Conservation (phyloP, 2,797 vertebrate species). For the Rhabdomys pumilio region DNA sequence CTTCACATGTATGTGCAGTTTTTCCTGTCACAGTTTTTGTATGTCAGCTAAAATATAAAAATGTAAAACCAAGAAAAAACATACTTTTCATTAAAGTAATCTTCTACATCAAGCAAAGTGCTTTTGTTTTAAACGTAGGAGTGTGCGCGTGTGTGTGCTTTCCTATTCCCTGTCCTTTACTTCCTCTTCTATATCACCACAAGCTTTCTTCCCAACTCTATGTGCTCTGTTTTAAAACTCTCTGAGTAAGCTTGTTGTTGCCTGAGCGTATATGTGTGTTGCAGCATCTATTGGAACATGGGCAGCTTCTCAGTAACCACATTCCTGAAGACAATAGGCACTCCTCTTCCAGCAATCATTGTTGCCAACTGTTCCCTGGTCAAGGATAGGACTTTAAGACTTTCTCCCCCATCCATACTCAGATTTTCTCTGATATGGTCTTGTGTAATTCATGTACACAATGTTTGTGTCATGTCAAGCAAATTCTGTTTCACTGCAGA, state of each 20-base stretch:
- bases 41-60: not conserved
- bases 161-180: too few relatives aligned
- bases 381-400: not conserved
- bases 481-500: not conserved
- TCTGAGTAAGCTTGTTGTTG: too few relatives aligned
- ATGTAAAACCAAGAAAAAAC: not conserved
- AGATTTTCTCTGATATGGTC: not conserved
- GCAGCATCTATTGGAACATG: too few relatives aligned
- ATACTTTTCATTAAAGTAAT: not conserved
- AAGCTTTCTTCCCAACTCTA: too few relatives aligned
- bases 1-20: not conserved
- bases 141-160: too few relatives aligned
- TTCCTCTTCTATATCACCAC: too few relatives aligned
- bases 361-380: not conserved
- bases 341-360: not conserved
- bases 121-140: not conserved
- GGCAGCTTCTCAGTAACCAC: too few relatives aligned
- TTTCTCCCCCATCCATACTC: not conserved
- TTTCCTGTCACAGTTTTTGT: not conserved
- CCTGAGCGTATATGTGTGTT: too few relatives aligned
- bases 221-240: too few relatives aligned
- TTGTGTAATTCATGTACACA: not conserved
- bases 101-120: slow-evolving; percentile 21
- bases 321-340: not conserved
- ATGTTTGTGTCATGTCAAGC: not conserved